Evolutionary conservation across 30 jellyfish, hydroid and myxozoan species (phyloP), one percentile per base, ranked within the genome.

Genomic region (Hydractinia echinata): DNA sequence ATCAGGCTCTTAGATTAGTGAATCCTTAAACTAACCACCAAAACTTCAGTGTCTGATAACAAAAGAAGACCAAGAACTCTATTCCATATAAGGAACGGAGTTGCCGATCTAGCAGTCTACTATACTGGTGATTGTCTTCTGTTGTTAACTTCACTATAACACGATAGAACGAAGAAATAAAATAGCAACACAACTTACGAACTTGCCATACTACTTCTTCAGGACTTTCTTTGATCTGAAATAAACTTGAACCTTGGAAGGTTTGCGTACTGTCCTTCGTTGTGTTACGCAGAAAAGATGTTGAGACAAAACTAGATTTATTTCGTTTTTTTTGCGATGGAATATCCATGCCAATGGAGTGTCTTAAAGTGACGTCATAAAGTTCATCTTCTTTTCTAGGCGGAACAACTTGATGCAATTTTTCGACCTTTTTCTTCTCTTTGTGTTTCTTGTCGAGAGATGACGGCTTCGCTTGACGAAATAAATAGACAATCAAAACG

Each of bases 391-490:
- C 19, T n/a, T 51, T 44, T 64, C 2, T 4, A n/a, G 4, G 19
- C 39, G 74, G 10, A 64, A 64, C 18, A 6, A n/a, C 18, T 64
- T 64, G 19, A 7, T 64, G 6, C 19, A 51, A 44, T 64, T 13
- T 7, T 6, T 7, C 9, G 18, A 64, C 3, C 10, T 64, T n/a
- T 13, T 64, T 64, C 7, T 44, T 13, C 18, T 64, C 39, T 13
- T 64, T 64, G 7, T 51, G 74, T 1, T 13, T 64, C 39, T 64
- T 3, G 10, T 64, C 6, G 8, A 13, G 10, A 13, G 39, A 44
- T 7, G 19, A 44, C 8, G 91, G 91, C 21, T 83, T 77, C 5
- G 94, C 93, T 39, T 74, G 84, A 55, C 97, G 87, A 62, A 90
- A 90, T 73, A 90, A 48, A 4, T 56, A 48, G 11, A 79, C 95